phyloP scores from a whole-genome alignment of 2,888 invertebrate genomes.

The Fissipunctia ypsillon region DNA sequence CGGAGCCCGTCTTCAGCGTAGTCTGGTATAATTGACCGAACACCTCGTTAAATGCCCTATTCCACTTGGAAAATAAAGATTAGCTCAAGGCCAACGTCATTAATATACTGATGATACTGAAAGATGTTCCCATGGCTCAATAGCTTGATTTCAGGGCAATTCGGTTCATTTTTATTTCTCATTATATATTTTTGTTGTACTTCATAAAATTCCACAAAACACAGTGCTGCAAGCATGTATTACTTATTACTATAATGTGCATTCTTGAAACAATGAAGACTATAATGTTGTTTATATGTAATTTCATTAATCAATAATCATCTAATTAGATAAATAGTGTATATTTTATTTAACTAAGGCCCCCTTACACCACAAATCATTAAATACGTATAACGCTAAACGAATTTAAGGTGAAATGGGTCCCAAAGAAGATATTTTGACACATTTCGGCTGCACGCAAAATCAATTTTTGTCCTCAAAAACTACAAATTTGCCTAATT shows the following conservation, averaged over 20 bases:
- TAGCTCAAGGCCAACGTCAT: neutral
- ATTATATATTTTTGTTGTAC: conserved; percentile 1
- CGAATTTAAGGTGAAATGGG: too few relatives aligned
- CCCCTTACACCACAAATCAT: neutral
- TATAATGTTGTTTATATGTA: conserved; percentile 20
- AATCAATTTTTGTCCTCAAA: too few relatives aligned
- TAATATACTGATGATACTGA: neutral
- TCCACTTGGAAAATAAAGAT: neutral
- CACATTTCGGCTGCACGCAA: too few relatives aligned
- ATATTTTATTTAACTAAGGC: conserved; percentile 5
- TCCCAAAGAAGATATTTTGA: too few relatives aligned
- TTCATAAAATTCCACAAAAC: neutral
- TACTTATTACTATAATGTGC: neutral
- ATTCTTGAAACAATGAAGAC: conserved; percentile 6
- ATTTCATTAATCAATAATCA: conserved; percentile 6
- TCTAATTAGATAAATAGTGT: neutral
- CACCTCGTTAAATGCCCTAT: neutral
- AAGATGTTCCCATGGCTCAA: conserved; percentile 6
- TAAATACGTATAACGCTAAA: neutral
- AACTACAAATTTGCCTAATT: too few relatives aligned
- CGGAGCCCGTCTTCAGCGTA: conserved; percentile 4
- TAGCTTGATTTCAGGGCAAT: neutral
- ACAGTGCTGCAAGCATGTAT: neutral
- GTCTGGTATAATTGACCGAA: neutral
- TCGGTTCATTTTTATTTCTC: neutral